Percentiles rank a stretch among this genome's conserved stretches.
These are phyloP conservation scores for Turdus rufiventris DNA, from an alignment of 2,113 vertebrate genomes.

Conservation along the genomic window DNA sequence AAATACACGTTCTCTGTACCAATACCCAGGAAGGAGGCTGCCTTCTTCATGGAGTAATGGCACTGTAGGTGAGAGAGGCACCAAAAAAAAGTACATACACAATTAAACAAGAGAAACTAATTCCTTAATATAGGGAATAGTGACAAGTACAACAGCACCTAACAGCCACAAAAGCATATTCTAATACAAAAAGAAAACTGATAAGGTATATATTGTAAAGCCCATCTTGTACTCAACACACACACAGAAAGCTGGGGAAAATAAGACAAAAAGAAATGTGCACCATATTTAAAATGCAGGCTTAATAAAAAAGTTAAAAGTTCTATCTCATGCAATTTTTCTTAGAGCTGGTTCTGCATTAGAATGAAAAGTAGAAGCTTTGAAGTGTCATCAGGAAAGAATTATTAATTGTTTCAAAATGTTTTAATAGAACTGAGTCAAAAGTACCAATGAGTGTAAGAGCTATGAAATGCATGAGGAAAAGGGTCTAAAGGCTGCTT, in stretches of 20 bases:
- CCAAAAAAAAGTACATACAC: neutral
- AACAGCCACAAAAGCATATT: neutral
- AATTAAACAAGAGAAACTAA: neutral
- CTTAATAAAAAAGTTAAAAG: neutral
- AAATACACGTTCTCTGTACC: slow-evolving; percentile 82
- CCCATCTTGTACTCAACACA: neutral
- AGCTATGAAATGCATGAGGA: neutral
- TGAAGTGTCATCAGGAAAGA: neutral
- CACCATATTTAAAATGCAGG: neutral
- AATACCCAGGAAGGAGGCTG: slow-evolving; percentile 83
- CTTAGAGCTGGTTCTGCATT: neutral
- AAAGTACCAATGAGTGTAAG: neutral
- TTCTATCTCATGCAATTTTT: neutral
- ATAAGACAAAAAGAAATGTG: neutral
- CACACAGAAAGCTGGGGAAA: neutral
- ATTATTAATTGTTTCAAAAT: neutral
- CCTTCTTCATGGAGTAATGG: slow-evolving; percentile 86
- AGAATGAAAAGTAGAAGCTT: neutral
- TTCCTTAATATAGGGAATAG: neutral
- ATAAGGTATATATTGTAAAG: neutral
- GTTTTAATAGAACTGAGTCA: neutral
- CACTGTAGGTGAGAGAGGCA: slow-evolving; percentile 64
- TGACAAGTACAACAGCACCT: neutral
- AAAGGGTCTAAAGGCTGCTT: neutral
- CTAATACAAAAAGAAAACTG: neutral